Percentiles rank a stretch among this genome's conserved stretches.
Evolutionary conservation across 2,888 invertebrate species (phyloP).

Genomic region (Hyppa rectilinea): DNA sequence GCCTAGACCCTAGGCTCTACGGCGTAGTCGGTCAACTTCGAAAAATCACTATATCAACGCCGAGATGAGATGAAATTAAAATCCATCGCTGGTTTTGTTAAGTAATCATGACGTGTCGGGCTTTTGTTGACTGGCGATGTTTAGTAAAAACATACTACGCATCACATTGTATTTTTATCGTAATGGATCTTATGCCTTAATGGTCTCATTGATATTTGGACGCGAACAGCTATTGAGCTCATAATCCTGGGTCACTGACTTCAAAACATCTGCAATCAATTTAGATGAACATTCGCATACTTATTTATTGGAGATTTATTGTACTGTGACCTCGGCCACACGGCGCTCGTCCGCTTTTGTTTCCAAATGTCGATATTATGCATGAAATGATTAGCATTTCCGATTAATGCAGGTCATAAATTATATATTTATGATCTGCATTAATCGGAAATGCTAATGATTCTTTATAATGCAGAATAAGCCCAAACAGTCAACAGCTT

Average conservation of each 20-base stretch:
- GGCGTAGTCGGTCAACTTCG: background rate
- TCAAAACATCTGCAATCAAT: background rate
- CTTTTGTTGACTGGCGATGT: slow-evolving; percentile 18
- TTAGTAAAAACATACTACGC: slow-evolving; percentile 1
- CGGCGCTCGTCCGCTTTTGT: background rate
- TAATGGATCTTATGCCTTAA: slow-evolving; percentile 5
- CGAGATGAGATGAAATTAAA: background rate
- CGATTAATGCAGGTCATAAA: background rate
- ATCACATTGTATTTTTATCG: slow-evolving; percentile 6
- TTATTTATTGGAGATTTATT: slow-evolving; percentile 13
- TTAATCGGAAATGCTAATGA: slow-evolving; percentile 6
- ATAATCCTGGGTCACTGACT: slow-evolving; percentile 45
- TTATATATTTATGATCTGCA: background rate
- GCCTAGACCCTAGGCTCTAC: no score
- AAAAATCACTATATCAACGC: slow-evolving; percentile 16
- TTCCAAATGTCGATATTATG: slow-evolving; percentile 7
- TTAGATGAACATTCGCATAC: slow-evolving; percentile 3
- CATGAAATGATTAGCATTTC: slow-evolving; percentile 1
- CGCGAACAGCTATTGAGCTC: slow-evolving; percentile 21
- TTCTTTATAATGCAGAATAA: background rate
- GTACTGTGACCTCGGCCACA: slow-evolving; percentile 6
- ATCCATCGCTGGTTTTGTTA: slow-evolving; percentile 12
- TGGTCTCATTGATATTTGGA: slow-evolving; percentile 53
- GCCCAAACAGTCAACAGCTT: background rate
- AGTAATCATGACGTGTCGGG: no score